phyloP scores from a whole-genome alignment of 1,140 invertebrate genomes.

The Ips nitidus region DNA sequence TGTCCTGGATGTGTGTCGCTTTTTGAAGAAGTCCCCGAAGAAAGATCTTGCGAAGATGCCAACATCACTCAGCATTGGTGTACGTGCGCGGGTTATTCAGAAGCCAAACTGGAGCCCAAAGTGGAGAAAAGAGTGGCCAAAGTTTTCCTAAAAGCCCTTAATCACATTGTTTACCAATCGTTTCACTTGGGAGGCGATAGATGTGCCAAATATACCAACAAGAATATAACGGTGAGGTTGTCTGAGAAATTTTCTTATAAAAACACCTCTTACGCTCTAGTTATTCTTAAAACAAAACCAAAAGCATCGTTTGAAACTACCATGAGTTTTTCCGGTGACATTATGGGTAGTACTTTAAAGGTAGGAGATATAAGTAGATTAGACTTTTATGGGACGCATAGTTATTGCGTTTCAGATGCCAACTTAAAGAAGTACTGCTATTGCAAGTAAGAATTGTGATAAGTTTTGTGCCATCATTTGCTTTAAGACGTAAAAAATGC shows the following conservation, averaged over 20 bases:
- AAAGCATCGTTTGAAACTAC: slow-evolving; percentile 45
- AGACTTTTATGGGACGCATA: slow-evolving; percentile 60
- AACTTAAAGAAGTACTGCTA: slow-evolving; percentile 61
- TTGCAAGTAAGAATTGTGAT: slow-evolving; percentile 43
- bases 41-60: slow-evolving; percentile 72
- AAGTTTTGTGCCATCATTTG: not conserved
- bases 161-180: slow-evolving; percentile 44
- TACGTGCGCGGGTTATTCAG: slow-evolving; percentile 62
- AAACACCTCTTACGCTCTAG: slow-evolving; percentile 38
- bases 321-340: slow-evolving; percentile 34
- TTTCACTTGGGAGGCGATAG: slow-evolving; percentile 48
- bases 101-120: slow-evolving; percentile 51
- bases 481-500: not conserved
- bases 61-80: slow-evolving; percentile 78
- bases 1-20: slow-evolving; percentile 70
- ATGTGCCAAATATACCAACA: slow-evolving; percentile 52
- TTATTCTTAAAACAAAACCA: slow-evolving; percentile 42
- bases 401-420: slow-evolving; percentile 56
- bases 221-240: slow-evolving; percentile 27
- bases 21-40: slow-evolving; percentile 62
- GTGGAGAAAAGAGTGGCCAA: slow-evolving; percentile 53
- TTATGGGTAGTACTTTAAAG: slow-evolving; percentile 35
- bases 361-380: slow-evolving; percentile 61
- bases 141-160: slow-evolving; percentile 51
- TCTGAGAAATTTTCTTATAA: slow-evolving; percentile 38